phyloP scores from a whole-genome alignment of 2,113 vertebrate species.

The Corvus cornix region DNA sequence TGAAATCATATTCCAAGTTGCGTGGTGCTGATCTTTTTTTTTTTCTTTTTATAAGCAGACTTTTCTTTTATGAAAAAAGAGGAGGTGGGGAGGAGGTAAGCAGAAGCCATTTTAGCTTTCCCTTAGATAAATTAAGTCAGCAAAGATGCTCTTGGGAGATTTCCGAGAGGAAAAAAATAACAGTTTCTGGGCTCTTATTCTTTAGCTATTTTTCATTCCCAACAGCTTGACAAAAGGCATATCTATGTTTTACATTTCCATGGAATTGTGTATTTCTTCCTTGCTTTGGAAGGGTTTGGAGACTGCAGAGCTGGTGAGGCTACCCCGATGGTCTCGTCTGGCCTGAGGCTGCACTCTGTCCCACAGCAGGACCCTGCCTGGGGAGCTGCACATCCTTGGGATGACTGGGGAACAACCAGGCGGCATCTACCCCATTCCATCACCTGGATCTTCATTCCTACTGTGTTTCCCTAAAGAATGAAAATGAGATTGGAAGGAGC shows the following conservation, averaged over 20 bases:
- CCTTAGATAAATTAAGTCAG: slow-evolving; percentile 16
- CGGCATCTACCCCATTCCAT: not conserved
- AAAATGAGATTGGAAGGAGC: not conserved
- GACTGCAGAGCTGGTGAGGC: not conserved
- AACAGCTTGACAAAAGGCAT: slow-evolving; percentile 17
- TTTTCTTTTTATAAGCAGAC: not conserved
- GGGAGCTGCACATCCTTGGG: not conserved
- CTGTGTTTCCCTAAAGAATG: not conserved
- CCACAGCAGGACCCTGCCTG: not conserved
- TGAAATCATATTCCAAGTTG: not conserved
- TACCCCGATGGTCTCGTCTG: not conserved
- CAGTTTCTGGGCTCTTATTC: not conserved
- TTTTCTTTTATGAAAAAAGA: not conserved
- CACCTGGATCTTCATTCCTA: not conserved
- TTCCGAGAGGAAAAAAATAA: not conserved
- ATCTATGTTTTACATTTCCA: not conserved
- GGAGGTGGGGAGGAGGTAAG: not conserved
- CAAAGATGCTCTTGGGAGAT: slow-evolving; percentile 1
- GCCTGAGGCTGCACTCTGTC: not conserved
- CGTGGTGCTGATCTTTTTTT: not conserved
- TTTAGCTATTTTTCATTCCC: slow-evolving; percentile 10
- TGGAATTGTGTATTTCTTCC: not conserved
- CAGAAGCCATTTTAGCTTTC: slow-evolving; percentile 43
- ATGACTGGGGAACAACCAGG: not conserved
- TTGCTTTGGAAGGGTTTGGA: not conserved